These are phyloP conservation scores for Podarcis lilfordi DNA, from an alignment of 2,797 vertebrate species.

Conservation along the genomic window DNA sequence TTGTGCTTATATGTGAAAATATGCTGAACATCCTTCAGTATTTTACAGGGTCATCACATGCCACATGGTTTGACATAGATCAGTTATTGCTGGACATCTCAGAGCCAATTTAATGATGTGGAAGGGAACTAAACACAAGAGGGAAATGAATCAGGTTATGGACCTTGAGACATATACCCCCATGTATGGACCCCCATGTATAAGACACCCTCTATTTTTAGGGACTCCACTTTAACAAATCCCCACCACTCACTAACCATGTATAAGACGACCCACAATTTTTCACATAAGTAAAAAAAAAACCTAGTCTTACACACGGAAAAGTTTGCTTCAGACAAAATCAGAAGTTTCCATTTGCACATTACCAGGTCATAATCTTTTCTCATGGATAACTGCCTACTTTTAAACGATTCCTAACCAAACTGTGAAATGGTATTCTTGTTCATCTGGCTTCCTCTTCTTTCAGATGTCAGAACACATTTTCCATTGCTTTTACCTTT, in stretches of 20 bases:
- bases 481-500: constrained; percentile 2
- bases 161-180: background rate
- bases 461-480: background rate
- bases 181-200: too few relatives aligned
- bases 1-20: background rate
- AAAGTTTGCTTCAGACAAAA: background rate
- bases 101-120: background rate
- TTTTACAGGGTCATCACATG: background rate
- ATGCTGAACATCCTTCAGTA: background rate
- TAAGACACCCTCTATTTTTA: too few relatives aligned
- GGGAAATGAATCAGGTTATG: background rate
- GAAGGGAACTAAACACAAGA: background rate
- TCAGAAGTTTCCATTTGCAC: background rate
- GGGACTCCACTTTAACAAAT: too few relatives aligned
- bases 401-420: background rate
- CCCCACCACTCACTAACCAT: too few relatives aligned
- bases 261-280: too few relatives aligned
- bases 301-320: too few relatives aligned
- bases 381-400: background rate
- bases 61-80: background rate
- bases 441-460: background rate
- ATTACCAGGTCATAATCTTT: too few relatives aligned
- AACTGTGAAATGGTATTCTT: background rate
- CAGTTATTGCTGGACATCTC: background rate
- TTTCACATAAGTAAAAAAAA: too few relatives aligned